Percentiles rank a stretch among this genome's conserved stretches.
These are phyloP conservation scores for Empis stercorea DNA, from an alignment of 2,888 invertebrate genomes.

Conservation along the genomic window DNA sequence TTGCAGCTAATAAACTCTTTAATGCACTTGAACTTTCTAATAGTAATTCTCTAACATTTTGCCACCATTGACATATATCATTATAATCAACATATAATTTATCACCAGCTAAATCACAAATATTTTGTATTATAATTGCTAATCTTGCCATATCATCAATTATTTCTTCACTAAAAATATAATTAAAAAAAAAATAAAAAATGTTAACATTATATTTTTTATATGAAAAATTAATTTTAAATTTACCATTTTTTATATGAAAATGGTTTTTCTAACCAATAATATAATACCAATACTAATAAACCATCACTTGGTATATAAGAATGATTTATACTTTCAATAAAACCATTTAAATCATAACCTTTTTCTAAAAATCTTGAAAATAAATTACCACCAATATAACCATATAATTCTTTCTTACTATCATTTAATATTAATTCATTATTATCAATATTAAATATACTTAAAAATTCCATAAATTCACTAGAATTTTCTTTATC, in stretches of 20 bases:
- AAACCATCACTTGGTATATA: constrained; percentile 44
- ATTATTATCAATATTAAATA: constrained; percentile 26
- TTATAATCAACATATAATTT: constrained; percentile 51
- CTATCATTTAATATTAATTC: constrained; percentile 29
- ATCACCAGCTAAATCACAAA: constrained; percentile 51
- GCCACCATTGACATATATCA: constrained; percentile 72
- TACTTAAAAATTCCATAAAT: constrained; percentile 39
- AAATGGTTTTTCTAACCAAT: constrained; percentile 54
- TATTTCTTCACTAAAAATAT: constrained; percentile 26
- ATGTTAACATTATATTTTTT: too few species aligned
- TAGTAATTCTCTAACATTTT: constrained; percentile 55
- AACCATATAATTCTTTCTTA: constrained; percentile 25
- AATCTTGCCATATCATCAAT: constrained; percentile 53
- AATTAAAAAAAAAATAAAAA: too few species aligned
- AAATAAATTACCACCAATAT: constrained; percentile 26
- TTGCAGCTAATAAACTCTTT: constrained; percentile 66
- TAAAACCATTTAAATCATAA: constrained; percentile 35
- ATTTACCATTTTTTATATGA: constrained; percentile 27
- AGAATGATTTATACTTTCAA: constrained; percentile 18
- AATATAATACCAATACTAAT: constrained; percentile 54
- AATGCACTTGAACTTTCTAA: constrained; percentile 61
- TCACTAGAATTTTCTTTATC: constrained; percentile 41
- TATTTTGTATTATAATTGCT: constrained; percentile 47
- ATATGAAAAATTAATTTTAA: too few species aligned
- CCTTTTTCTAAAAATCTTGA: constrained; percentile 25